phyloP scores from a whole-genome alignment of 2,113 vertebrate species.

The Pseudolaguvia tuberculata region DNA sequence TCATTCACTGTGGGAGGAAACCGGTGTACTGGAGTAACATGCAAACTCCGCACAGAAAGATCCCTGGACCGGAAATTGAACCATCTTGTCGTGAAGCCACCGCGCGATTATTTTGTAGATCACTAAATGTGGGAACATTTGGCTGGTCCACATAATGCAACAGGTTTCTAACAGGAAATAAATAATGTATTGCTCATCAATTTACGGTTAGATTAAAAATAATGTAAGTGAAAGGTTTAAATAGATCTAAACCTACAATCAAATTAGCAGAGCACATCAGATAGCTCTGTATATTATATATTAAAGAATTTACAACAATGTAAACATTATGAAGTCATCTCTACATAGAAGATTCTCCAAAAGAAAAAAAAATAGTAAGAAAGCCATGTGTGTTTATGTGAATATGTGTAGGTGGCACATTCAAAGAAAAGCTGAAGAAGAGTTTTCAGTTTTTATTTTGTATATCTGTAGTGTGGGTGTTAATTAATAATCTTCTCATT shows the following conservation, averaged over 20 bases:
- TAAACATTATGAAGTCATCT: not conserved
- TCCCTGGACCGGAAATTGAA: no score
- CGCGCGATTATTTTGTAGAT: no score
- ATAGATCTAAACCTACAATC: no score
- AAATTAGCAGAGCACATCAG: no score
- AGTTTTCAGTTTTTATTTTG: slow-evolving; percentile 34
- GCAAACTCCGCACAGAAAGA: no score
- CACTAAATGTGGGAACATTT: not conserved
- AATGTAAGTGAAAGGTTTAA: no score
- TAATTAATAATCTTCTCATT: slow-evolving; percentile 48
- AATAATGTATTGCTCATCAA: no score
- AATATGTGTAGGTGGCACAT: slow-evolving; percentile 25
- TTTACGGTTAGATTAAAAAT: no score
- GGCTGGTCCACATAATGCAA: not conserved
- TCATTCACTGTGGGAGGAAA: no score
- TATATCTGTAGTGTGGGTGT: slow-evolving; percentile 48
- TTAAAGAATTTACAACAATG: not conserved
- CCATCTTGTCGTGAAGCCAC: no score
- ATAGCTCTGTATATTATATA: no score
- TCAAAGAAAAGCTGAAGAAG: slow-evolving; percentile 21
- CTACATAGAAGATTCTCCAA: not conserved
- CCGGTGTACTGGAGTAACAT: no score
- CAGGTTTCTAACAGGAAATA: not conserved
- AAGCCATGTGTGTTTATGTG: slow-evolving; percentile 1
- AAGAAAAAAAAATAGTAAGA: not conserved